Percentiles rank a stretch among this genome's conserved stretches.
Evolutionary conservation across 2,888 invertebrate genomes (phyloP).

Genomic region (Mesorhabditis belari): DNA sequence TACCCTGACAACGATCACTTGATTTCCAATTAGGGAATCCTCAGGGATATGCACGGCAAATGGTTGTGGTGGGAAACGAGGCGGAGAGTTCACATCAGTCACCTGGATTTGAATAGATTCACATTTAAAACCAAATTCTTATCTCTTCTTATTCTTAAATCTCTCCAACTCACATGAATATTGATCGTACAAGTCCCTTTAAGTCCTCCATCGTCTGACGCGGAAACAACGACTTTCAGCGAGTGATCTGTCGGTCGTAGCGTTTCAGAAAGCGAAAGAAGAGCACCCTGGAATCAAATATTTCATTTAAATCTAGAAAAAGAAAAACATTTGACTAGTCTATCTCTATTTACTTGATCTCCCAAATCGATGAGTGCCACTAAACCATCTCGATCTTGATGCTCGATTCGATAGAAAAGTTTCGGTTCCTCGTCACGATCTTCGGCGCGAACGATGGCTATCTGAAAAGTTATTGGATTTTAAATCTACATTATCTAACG

Average conservation of each 20-base stretch:
- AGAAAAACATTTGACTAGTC: not conserved
- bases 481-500: not conserved
- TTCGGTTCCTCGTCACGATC: constrained; percentile 44
- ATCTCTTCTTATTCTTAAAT: too few species aligned
- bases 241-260: constrained; percentile 32
- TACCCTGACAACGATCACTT: constrained; percentile 75
- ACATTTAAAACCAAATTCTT: too few species aligned
- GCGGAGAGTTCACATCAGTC: constrained; percentile 46
- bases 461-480: not conserved
- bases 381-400: constrained; percentile 22
- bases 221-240: constrained; percentile 38
- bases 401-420: constrained; percentile 44
- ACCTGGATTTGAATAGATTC: constrained; percentile 56
- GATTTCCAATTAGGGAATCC: constrained; percentile 74
- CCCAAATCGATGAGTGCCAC: constrained; percentile 46
- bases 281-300: constrained; percentile 36
- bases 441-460: not conserved
- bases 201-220: constrained; percentile 40
- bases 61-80: constrained; percentile 40
- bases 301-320: not conserved
- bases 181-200: constrained; percentile 5
- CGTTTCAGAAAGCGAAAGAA: constrained; percentile 36
- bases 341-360: constrained; percentile 7
- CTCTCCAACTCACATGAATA: not conserved
- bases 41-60: constrained; percentile 63